A percentile compares a stretch with the other conserved stretches of the same genome.
Evolutionary conservation across 2,113 vertebrate species (phyloP).

Genomic region (Sakesphorus luctuosus): DNA sequence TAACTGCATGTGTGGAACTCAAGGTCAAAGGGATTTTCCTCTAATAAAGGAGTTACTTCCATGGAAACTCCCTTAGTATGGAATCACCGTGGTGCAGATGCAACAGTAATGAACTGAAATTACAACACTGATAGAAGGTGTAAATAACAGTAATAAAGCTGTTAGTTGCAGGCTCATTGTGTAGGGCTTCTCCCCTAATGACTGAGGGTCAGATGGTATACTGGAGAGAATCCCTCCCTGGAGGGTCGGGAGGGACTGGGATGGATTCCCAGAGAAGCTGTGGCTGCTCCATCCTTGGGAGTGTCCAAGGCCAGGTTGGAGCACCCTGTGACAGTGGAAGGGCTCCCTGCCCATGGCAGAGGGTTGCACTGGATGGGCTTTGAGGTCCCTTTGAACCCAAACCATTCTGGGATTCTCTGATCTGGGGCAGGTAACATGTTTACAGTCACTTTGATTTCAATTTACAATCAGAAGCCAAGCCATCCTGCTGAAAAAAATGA

Average conservation of each 20-base stretch:
- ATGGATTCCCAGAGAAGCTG: neutral
- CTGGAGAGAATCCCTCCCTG: neutral
- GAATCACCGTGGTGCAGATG: constrained; percentile 31
- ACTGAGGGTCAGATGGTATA: neutral
- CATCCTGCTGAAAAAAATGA: neutral
- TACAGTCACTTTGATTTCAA: neutral
- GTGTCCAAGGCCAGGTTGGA: neutral
- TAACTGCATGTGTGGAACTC: neutral
- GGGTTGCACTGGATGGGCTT: neutral
- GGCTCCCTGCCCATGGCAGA: neutral
- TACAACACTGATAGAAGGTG: constrained; percentile 41
- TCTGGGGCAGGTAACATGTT: neutral
- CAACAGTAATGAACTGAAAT: constrained; percentile 19
- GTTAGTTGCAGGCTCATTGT: constrained; percentile 56
- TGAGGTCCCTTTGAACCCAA: neutral
- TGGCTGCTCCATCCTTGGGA: neutral
- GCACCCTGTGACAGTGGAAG: neutral
- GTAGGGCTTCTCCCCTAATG: neutral
- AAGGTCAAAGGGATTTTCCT: constrained; percentile 3
- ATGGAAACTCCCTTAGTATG: constrained; percentile 36
- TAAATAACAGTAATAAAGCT: constrained; percentile 58
- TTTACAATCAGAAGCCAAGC: neutral
- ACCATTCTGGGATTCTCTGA: neutral
- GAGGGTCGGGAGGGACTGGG: neutral
- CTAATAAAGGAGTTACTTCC: constrained; percentile 60